phyloP scores from a whole-genome alignment of 2,113 vertebrate species.

The Columba janthina region DNA sequence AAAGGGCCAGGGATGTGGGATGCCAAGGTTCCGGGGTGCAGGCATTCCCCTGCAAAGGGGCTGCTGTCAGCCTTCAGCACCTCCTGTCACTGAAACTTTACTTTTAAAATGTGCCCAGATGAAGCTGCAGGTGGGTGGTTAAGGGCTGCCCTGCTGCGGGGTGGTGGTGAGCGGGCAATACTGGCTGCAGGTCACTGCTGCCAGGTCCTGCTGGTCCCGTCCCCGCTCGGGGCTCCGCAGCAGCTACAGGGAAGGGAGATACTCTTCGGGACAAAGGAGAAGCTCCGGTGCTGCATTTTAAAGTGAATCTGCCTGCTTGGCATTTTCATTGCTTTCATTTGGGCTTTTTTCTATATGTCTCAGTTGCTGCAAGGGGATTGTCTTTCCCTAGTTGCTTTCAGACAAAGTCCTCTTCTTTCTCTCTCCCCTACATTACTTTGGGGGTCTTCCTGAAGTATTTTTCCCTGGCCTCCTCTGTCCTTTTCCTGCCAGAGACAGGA shows the following conservation, averaged over 20 bases:
- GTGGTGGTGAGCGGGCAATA: neutral
- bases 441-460: neutral
- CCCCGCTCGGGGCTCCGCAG: neutral
- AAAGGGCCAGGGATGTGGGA: too few relatives aligned
- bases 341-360: neutral
- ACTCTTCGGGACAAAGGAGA: neutral
- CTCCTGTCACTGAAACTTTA: fast-evolving
- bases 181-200: neutral
- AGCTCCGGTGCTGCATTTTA: neutral
- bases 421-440: neutral
- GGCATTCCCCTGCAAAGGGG: neutral
- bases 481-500: neutral
- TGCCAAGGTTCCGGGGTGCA: too few relatives aligned
- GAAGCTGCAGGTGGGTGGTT: neutral
- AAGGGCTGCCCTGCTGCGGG: neutral
- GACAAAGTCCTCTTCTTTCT: neutral
- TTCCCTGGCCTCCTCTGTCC: neutral
- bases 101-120: neutral
- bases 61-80: neutral
- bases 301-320: neutral
- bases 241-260: neutral
- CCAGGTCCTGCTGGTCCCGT: neutral
- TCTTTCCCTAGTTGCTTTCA: neutral
- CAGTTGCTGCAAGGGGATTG: neutral
- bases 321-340: neutral